Conservation (phyloP, 2,797 vertebrate genomes). For the Triplophysa bombifrons region DNA sequence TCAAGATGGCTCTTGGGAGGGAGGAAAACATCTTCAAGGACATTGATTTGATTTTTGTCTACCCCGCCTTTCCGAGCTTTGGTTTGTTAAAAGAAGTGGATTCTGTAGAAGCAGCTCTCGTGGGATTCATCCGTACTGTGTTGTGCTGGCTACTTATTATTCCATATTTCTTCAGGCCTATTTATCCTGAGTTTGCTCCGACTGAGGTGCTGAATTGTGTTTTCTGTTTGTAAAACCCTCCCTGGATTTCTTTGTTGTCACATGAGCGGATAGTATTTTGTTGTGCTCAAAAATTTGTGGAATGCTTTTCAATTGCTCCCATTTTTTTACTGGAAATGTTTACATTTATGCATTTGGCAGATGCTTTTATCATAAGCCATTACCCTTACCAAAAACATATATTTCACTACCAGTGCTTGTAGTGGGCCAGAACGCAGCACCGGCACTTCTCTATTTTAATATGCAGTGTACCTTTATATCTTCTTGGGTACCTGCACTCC, state of each 20-base stretch:
- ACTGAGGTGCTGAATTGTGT: conserved; percentile 43
- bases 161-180: conserved; percentile 46
- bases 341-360: neutral
- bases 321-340: neutral
- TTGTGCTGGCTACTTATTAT: conserved; percentile 56
- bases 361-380: too few species aligned
- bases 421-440: too few species aligned
- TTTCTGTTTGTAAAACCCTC: conserved; percentile 37
- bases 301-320: conserved; percentile 26
- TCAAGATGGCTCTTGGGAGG: conserved; percentile 48
- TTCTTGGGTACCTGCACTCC: too few species aligned
- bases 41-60: conserved; percentile 54
- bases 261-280: conserved; percentile 38
- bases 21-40: conserved; percentile 57
- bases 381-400: too few species aligned
- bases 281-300: conserved; percentile 39
- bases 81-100: conserved; percentile 56
- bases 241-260: conserved; percentile 38
- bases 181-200: conserved; percentile 45
- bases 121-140: conserved; percentile 42
- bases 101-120: conserved; percentile 44
- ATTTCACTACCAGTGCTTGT: too few species aligned
- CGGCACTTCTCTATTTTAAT: too few species aligned
- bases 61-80: conserved; percentile 43
- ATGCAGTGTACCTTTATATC: too few species aligned